These are phyloP conservation scores for Drosophila falleni DNA, from an alignment of 2,888 invertebrate genomes.

Conservation along the genomic window DNA sequence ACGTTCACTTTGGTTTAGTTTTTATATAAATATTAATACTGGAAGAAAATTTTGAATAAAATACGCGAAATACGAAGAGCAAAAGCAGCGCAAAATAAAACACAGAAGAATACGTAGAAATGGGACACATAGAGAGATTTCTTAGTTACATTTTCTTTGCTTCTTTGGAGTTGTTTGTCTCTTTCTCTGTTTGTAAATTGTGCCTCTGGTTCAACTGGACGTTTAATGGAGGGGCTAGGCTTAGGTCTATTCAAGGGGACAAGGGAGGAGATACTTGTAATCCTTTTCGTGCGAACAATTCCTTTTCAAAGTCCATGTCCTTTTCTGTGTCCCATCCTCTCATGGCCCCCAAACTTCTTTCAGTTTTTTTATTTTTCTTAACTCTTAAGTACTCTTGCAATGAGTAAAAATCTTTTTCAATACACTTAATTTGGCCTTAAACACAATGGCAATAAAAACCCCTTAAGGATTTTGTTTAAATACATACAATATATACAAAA, in stretches of 20 bases:
- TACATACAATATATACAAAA: background rate
- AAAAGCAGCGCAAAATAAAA: background rate
- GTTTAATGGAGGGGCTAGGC: background rate
- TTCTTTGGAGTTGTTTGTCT: background rate
- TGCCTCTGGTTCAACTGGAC: constrained; percentile 4
- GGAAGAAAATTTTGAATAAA: background rate
- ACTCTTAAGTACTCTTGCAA: background rate
- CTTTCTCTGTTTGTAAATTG: background rate
- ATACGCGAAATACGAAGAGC: background rate
- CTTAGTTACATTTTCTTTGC: constrained; percentile 3
- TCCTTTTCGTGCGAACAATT: background rate
- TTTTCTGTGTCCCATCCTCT: background rate
- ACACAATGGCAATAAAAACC: background rate
- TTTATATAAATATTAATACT: background rate
- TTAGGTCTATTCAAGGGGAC: background rate
- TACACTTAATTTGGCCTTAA: background rate
- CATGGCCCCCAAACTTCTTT: background rate
- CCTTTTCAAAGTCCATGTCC: background rate
- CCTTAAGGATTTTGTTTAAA: background rate
- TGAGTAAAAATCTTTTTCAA: background rate
- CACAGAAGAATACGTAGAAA: background rate
- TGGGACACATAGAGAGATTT: background rate
- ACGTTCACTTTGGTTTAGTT: background rate
- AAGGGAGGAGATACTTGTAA: background rate
- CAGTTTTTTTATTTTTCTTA: background rate